Evolutionary conservation across 2,113 vertebrate genomes (phyloP).

Genomic region (Naja naja): DNA sequence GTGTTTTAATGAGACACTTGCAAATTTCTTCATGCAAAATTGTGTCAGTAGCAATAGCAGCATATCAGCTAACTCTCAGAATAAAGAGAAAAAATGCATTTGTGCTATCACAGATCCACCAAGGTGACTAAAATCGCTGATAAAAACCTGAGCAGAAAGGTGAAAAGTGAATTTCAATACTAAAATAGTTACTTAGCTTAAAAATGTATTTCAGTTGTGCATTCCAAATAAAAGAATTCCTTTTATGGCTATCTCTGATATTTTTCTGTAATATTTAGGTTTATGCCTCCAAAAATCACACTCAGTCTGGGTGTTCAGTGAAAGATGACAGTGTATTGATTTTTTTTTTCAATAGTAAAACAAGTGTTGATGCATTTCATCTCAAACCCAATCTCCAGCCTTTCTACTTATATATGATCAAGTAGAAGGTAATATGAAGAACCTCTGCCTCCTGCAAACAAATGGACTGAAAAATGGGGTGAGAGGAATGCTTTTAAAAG

Average conservation of each 20-base stretch:
- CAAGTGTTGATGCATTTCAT: background rate
- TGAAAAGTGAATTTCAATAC: slow-evolving; percentile 11
- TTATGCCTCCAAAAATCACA: background rate
- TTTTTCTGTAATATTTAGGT: background rate
- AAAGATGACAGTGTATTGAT: background rate
- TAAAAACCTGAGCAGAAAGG: slow-evolving; percentile 10
- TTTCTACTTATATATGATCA: background rate
- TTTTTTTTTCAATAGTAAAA: background rate
- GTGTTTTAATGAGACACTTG: slow-evolving; percentile 21
- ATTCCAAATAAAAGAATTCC: slow-evolving; percentile 1
- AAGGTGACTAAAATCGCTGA: slow-evolving; percentile 4
- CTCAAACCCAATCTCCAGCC: too few species aligned
- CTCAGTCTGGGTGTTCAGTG: background rate
- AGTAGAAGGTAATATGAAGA: background rate
- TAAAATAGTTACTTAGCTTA: slow-evolving; percentile 16
- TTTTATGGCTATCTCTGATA: background rate
- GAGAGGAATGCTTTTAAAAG: background rate
- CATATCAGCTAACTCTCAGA: background rate
- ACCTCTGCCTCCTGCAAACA: background rate
- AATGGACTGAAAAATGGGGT: background rate
- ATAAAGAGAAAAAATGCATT: background rate
- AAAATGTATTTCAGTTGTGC: background rate
- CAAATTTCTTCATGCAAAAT: slow-evolving; percentile 25
- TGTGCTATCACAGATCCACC: slow-evolving; percentile 10
- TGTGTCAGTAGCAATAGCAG: background rate